Base-by-base conservation (phyloP, 2,797 vertebrate species). In the Gobionotothen gibberifrons region DNA sequence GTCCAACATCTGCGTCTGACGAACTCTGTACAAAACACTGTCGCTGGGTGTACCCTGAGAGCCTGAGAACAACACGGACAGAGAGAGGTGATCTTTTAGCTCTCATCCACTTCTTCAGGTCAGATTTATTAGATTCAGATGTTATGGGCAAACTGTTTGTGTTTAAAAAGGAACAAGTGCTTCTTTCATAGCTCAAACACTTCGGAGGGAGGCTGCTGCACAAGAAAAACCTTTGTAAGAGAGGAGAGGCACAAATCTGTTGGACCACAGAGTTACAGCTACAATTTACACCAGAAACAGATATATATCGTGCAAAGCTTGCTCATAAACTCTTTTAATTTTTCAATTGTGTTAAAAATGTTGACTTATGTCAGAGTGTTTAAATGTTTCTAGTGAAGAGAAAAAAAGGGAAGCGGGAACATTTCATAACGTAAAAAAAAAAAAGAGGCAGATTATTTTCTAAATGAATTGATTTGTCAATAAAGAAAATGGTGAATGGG, bases 1-100 rank as follows among this genome's bases (percentile, higher is more conserved):
- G 92, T 99, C 98, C 87, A 99, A 90, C 97, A 97, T 98, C 95
- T 99, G 98, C 76, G 96, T 96, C 87, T 97, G 96, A 54, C 97
- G 96, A 64, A 97, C 96, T 94, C 96, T 95, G 85, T 93, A 96
- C 78, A 99, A 93, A 65, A 99, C 95, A 54, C 96, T 97, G 92
- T 95, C 96, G 87, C 92, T 95, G 53, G 97, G 97, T 81, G 98
- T 92, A 85, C 95, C 94, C 57, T 93, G 94, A 83, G 96, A 96
- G 86, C 95, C 97, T 99, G 85, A 61, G 32, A 36, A 64, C 3
- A 57, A 61, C 3, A 72, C 5, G 44, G 17, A 57, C 0, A 44
- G 4, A 40, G 4, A 3, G 13, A 3, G 14, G 11, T 42, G 17
- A 70, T 49, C 2, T 15, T 19, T 52, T 26, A 12, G 36, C 49